Conservation (phyloP, 2,113 vertebrate species). For the Melanotaenia duboulayi region DNA sequence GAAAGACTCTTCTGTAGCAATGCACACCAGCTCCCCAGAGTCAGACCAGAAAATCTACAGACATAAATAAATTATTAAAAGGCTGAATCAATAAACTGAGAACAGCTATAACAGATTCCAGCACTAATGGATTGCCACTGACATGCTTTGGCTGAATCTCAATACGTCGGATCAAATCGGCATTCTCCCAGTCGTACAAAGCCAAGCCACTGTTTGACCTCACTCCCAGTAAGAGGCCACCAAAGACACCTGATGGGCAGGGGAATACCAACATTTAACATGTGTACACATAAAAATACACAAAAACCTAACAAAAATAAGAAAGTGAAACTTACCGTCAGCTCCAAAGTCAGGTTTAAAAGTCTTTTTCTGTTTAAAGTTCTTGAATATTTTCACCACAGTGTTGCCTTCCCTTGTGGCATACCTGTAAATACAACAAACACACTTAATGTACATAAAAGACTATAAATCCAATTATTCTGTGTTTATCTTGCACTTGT, state of each 20-base stretch:
- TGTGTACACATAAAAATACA: neutral
- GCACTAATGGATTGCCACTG: slow-evolving; percentile 51
- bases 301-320: neutral
- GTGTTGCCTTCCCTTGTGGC: slow-evolving; percentile 97
- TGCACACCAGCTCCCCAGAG: slow-evolving; percentile 98
- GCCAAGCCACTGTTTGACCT: slow-evolving; percentile 95
- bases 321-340: slow-evolving; percentile 85
- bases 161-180: slow-evolving; percentile 95
- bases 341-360: slow-evolving; percentile 99
- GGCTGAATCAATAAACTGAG: neutral
- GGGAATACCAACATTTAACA: neutral
- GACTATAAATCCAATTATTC: no score
- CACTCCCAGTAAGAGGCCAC: slow-evolving; percentile 95
- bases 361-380: slow-evolving; percentile 98
- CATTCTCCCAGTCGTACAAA: slow-evolving; percentile 99
- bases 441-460: neutral
- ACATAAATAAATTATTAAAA: neutral
- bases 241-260: slow-evolving; percentile 89
- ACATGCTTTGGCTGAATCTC: slow-evolving; percentile 99
- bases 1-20: slow-evolving; percentile 98
- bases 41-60: slow-evolving; percentile 98
- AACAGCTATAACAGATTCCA: neutral
- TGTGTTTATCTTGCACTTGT: no score
- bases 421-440: slow-evolving; percentile 81
- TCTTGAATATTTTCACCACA: slow-evolving; percentile 98